Evolutionary conservation across 2,888 invertebrate genomes (phyloP), one percentile per base, ranked within the genome.

Genomic region (Girardia tigrina): DNA sequence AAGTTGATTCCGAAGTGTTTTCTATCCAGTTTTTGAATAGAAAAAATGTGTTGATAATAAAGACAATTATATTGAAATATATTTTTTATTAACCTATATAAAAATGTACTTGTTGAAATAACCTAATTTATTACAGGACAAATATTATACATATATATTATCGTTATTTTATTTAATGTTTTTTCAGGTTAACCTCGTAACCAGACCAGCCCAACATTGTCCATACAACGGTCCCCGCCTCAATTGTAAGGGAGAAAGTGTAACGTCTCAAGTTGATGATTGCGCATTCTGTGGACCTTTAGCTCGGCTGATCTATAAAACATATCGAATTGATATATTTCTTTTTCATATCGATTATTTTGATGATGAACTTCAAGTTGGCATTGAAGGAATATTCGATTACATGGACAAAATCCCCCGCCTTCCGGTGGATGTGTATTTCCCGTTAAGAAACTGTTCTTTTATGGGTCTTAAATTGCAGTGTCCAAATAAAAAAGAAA

Each of bases 211-310:
- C 8, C n/a, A 16, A 2, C 74, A 74, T 26, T 74, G 74, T 72
- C 73, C 72, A 42, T 74, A 14, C 23, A 73, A 74, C 42, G 72
- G 73, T 2, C 26, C 26, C 8, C 70, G 74, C 8, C n/a, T 29
- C 4, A 70, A 74, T 42, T 74, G 74, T 72, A 26, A 20, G 8
- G 74, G 74, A 6, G 26, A 73, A 8, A 20, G 4, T 42, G 74
- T 74, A 26, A 74, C 14, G 4, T n/a, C 6, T 6, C 74, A 12
- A 26, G 27, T 26, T 23, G 74, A 74, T 29, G 42, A 16, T 20
- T 74, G 74, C 74, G 8, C 74, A 14, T 74, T 74, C 26, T 74
- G 74, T 72, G 72, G 74, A 8, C 74, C 74, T n/a, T 42, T 73
- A 16, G 74, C 74, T 6, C n/a, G 74, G 26, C 8, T 74, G 26